Conservation (phyloP, 2,888 invertebrate species). For the Drosophila anceps region DNA sequence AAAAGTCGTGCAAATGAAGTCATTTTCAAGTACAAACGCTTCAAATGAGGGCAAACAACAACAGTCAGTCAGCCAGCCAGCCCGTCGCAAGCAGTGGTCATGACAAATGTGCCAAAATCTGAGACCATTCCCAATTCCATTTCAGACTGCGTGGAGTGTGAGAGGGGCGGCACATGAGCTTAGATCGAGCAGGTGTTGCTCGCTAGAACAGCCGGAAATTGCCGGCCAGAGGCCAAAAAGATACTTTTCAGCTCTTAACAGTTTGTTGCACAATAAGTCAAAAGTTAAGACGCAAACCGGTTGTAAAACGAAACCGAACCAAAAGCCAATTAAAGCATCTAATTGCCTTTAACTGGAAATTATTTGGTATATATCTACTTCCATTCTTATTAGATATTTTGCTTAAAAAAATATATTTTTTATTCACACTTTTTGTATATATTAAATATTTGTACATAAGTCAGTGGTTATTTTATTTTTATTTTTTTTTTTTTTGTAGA, state of each 20-base stretch:
- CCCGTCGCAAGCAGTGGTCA: conserved; percentile 29
- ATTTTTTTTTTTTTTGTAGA: too few relatives aligned
- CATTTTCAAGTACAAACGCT: conserved; percentile 66
- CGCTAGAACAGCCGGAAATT: conserved; percentile 58
- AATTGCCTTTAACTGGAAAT: conserved; percentile 41
- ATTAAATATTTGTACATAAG: not conserved
- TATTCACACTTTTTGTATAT: not conserved
- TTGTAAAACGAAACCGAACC: conserved; percentile 43
- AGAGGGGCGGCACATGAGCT: not conserved
- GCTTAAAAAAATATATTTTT: not conserved
- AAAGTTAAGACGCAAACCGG: conserved; percentile 32
- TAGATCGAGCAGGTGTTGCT: conserved; percentile 29
- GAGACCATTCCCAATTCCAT: conserved; percentile 29
- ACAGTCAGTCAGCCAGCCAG: conserved; percentile 7
- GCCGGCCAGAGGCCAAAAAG: conserved; percentile 33
- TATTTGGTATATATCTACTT: conserved; percentile 27
- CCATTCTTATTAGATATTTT: not conserved
- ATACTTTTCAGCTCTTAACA: conserved; percentile 33
- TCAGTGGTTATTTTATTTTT: not conserved
- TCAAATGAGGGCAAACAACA: conserved; percentile 63
- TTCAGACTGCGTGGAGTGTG: not conserved
- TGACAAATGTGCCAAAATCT: conserved; percentile 28
- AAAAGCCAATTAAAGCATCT: conserved; percentile 50
- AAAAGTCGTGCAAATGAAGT: conserved; percentile 75
- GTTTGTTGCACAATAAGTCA: conserved; percentile 51